Conservation (phyloP, 2,113 vertebrate species). For the Tiliqua scincoides region DNA sequence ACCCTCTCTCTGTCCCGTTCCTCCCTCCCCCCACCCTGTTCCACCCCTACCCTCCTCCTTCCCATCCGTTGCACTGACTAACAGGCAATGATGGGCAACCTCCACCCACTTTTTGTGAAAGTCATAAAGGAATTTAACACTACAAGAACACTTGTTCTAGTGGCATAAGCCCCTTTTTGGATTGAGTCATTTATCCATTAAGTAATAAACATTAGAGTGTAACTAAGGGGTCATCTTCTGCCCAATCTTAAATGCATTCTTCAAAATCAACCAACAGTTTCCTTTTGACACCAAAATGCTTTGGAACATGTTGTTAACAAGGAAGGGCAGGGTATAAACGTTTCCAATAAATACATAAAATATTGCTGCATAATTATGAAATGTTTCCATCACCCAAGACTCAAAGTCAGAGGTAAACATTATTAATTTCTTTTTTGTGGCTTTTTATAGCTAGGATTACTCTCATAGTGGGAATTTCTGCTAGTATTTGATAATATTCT, state of each 20-base stretch:
- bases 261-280: background rate
- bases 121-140: no score
- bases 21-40: background rate
- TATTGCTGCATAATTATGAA: background rate
- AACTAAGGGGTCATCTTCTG: background rate
- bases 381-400: background rate
- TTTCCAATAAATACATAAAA: background rate
- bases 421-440: background rate
- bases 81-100: no score
- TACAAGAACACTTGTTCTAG: no score
- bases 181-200: background rate
- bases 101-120: no score
- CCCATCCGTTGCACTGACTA: no score
- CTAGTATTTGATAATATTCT: background rate
- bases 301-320: background rate
- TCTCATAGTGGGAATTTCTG: background rate
- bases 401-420: background rate
- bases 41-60: background rate
- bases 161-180: background rate
- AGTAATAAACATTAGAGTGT: background rate
- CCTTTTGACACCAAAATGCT: background rate
- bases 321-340: background rate
- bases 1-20: no score
- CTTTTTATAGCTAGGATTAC: background rate
- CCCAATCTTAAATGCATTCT: background rate